Percentiles rank a stretch among this genome's conserved stretches.
These are phyloP conservation scores for sheep (Ovis aries) DNA, from an alignment of 2,113 vertebrate species.

Conservation along the genomic window ARS-UI_Ramb_v3.0 NC_056079.1:36598501-36599000, in stretches of 20 bases:
- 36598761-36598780: background rate
- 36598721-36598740: background rate
- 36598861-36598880: background rate
- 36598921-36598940: background rate
- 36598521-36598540: background rate
- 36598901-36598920: background rate
- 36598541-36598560: background rate
- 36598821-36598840: background rate
- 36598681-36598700: background rate
- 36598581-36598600: background rate
- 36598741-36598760: background rate
- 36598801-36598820: background rate
- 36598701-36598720: background rate
- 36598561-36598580: background rate
- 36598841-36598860: background rate
- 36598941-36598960: background rate
- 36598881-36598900: too few species aligned
- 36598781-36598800: background rate
- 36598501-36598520: background rate
- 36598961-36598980: background rate
- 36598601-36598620: background rate
- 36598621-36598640: background rate
- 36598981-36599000: background rate
- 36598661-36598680: background rate
- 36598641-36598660: background rate